Conservation (phyloP, 2,888 invertebrate species). For the Aricia artaxerxes region DNA sequence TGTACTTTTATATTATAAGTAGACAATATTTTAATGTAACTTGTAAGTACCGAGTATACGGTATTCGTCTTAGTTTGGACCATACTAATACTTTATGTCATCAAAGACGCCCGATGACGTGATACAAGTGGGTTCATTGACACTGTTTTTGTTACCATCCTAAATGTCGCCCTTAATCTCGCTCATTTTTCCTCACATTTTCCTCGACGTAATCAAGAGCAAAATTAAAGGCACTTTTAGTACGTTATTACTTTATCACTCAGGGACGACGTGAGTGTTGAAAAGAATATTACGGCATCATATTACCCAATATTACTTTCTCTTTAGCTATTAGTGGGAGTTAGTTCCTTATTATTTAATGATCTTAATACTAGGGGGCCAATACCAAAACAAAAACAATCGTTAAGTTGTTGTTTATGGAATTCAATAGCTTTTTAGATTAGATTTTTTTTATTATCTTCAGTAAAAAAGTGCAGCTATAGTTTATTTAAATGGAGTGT, state of each 20-base stretch:
- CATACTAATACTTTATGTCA: not conserved
- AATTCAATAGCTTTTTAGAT: no score
- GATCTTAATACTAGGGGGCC: no score
- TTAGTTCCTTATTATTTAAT: not conserved
- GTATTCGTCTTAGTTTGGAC: no score
- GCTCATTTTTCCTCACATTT: slow-evolving; percentile 8
- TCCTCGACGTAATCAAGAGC: slow-evolving; percentile 4
- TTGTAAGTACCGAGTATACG: no score
- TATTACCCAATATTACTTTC: not conserved
- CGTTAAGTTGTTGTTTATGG: no score
- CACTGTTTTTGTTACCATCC: not conserved
- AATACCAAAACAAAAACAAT: no score
- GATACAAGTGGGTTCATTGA: slow-evolving; percentile 13
- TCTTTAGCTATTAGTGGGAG: not conserved
- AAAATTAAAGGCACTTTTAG: slow-evolving; percentile 15
- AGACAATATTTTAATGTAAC: no score
- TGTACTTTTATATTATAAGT: no score
- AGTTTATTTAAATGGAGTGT: no score
- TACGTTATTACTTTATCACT: slow-evolving; percentile 4
- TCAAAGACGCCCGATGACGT: not conserved
- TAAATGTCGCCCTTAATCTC: not conserved
- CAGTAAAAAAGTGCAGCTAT: no score
- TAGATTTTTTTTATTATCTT: no score
- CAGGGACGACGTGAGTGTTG: not conserved
- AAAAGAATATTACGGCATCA: not conserved